phyloP scores from a whole-genome alignment of 2,797 vertebrate genomes.

The Enteromius paludinosus region DNA sequence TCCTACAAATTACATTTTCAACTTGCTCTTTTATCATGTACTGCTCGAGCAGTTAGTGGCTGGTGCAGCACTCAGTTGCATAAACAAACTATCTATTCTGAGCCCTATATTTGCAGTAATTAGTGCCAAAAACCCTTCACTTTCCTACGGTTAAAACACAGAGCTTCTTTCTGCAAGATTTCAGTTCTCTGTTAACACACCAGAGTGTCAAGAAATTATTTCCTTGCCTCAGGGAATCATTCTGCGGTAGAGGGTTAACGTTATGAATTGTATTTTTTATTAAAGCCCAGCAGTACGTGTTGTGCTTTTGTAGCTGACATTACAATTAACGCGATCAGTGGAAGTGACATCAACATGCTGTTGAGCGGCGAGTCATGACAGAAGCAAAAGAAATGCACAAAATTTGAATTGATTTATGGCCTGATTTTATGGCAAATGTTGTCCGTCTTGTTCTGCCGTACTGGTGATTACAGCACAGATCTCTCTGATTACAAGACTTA shows the following conservation, averaged over 20 bases:
- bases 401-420: conserved; percentile 4
- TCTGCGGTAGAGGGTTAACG: background rate
- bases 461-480: conserved; percentile 40
- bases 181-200: background rate
- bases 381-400: background rate
- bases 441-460: conserved; percentile 5
- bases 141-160: background rate
- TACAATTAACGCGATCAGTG: conserved; percentile 16
- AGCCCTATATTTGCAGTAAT: conserved; percentile 4
- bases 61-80: background rate
- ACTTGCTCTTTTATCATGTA: conserved; percentile 27
- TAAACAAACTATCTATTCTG: conserved; percentile 1
- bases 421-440: conserved; percentile 12
- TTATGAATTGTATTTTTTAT: conserved; percentile 26
- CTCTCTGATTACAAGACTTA: conserved; percentile 48
- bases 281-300: background rate
- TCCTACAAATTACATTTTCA: conserved; percentile 45
- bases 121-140: background rate
- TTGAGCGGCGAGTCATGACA: background rate
- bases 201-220: background rate
- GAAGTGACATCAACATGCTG: conserved; percentile 1
- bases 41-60: background rate
- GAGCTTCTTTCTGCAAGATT: background rate
- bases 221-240: conserved; percentile 8
- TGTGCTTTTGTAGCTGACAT: background rate